Percentiles rank a stretch among this genome's conserved stretches.
Conservation (phyloP, 2,797 vertebrate species). For the Chiroxiphia lanceolata region DNA sequence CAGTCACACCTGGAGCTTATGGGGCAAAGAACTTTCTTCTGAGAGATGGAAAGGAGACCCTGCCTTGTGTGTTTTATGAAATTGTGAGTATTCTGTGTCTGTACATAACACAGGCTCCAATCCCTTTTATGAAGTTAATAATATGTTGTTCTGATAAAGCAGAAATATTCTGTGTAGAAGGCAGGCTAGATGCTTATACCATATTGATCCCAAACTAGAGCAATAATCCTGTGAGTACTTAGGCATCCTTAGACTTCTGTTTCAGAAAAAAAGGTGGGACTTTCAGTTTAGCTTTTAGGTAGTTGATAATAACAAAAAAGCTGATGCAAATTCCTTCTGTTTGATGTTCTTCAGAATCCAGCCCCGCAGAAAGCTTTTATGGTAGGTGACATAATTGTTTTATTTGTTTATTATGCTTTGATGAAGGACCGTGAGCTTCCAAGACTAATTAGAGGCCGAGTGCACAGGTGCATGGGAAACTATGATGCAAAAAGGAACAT, state of each 20-base stretch:
- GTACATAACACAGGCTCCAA: background rate
- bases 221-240: background rate
- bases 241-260: background rate
- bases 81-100: slow-evolving; percentile 82
- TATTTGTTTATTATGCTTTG: slow-evolving; percentile 47
- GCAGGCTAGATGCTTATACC: background rate
- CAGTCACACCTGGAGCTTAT: slow-evolving; percentile 84
- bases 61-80: slow-evolving; percentile 92
- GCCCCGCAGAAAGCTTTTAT: background rate
- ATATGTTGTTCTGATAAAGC: background rate
- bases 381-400: background rate
- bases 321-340: background rate
- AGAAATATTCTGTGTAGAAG: background rate
- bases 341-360: background rate
- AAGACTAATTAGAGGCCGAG: slow-evolving; percentile 90
- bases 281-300: background rate
- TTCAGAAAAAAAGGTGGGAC: background rate
- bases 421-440: slow-evolving; percentile 89
- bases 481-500: slow-evolving; percentile 84
- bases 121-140: background rate
- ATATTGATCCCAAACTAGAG: background rate
- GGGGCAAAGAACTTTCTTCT: slow-evolving; percentile 92
- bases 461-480: slow-evolving; percentile 91
- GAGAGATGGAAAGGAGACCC: slow-evolving; percentile 85
- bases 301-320: background rate